Conservation (phyloP, 37 sponge, comb jelly and placozoan species). For the Trichoplax adhaerens region DNA sequence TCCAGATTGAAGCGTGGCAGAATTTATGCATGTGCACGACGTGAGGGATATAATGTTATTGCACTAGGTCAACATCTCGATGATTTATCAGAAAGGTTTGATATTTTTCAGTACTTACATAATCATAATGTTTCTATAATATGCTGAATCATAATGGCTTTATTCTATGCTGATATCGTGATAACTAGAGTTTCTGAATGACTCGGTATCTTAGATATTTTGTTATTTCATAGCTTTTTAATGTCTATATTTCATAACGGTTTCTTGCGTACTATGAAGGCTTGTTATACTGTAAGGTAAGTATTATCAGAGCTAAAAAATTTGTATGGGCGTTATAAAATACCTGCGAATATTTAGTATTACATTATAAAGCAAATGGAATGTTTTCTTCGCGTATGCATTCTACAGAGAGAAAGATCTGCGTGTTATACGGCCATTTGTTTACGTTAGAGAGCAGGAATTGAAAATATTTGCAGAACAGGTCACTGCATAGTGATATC, state of each 20-base stretch:
- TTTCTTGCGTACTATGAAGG: conserved; percentile 85
- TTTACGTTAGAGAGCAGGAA: conserved; percentile 70
- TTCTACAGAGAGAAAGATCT: conserved; percentile 62
- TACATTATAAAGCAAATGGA: not conserved
- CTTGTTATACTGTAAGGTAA: conserved; percentile 63
- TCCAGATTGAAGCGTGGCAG: conserved; percentile 85
- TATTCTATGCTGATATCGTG: too few relatives aligned
- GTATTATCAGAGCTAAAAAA: not conserved
- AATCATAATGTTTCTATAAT: too few relatives aligned
- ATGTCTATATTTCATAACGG: conserved; percentile 88
- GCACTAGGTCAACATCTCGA: conserved; percentile 89
- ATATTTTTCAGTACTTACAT: not conserved
- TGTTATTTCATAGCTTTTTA: conserved; percentile 30
- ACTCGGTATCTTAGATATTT: too few relatives aligned
- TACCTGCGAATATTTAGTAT: not conserved
- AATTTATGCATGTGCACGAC: conserved; percentile 53
- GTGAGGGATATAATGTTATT: conserved; percentile 77
- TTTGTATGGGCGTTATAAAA: too few relatives aligned
- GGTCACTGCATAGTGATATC: too few relatives aligned
- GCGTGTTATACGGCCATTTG: conserved; percentile 74
- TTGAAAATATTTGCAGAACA: conserved; percentile 57
- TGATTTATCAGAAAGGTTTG: conserved; percentile 62
- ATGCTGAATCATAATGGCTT: too few relatives aligned
- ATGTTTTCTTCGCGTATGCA: not conserved
- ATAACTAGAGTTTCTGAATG: too few relatives aligned